Conservation (phyloP, 1,140 invertebrate species). For the Mya arenaria region DNA sequence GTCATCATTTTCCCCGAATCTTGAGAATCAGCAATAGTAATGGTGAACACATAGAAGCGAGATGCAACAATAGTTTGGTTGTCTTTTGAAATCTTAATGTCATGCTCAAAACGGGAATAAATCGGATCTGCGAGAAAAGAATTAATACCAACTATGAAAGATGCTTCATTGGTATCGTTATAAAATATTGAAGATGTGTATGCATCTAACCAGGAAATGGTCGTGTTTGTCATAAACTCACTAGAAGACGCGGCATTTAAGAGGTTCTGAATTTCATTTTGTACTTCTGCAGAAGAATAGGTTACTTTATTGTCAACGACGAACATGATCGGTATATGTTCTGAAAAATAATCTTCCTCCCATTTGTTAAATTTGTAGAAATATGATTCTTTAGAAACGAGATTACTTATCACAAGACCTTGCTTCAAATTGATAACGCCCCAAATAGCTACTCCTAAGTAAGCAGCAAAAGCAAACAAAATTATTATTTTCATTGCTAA, state of each 20-base stretch:
- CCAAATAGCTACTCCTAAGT: conserved; percentile 39
- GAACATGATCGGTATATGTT: not conserved
- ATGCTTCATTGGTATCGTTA: conserved; percentile 79
- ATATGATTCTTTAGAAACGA: conserved; percentile 43
- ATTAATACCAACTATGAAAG: conserved; percentile 89
- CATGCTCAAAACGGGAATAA: conserved; percentile 85
- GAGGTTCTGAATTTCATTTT: not conserved
- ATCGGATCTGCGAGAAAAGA: conserved; percentile 83
- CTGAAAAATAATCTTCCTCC: conserved; percentile 30
- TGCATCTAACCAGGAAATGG: conserved; percentile 42
- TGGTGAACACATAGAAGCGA: conserved; percentile 65
- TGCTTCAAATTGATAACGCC: conserved; percentile 47
- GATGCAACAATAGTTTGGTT: conserved; percentile 89
- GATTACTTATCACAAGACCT: conserved; percentile 30
- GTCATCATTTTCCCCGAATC: conserved; percentile 69
- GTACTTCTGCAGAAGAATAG: not conserved
- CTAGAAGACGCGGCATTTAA: not conserved
- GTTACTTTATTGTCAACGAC: not conserved
- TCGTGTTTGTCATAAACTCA: conserved; percentile 4
- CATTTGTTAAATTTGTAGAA: conserved; percentile 18
- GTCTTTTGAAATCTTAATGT: conserved; percentile 91
- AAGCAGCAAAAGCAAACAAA: conserved; percentile 25
- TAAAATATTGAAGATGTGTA: conserved; percentile 19
- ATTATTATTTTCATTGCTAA: conserved; percentile 39
- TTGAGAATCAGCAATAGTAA: conserved; percentile 60